Conservation (phyloP, 2,888 invertebrate species). For the Strigamia crassipes region DNA sequence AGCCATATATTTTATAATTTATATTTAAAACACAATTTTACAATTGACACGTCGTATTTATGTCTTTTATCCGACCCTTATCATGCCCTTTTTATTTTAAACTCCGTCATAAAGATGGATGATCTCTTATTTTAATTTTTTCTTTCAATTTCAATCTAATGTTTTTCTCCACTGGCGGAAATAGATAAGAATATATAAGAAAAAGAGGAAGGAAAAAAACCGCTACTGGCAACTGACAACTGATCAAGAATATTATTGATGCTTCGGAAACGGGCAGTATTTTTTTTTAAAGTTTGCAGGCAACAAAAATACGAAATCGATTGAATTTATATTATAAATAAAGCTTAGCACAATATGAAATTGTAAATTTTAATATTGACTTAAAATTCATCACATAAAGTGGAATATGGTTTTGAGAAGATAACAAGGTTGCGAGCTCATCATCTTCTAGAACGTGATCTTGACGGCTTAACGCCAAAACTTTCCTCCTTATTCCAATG, state of each 20-base stretch:
- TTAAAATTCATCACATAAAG: neutral
- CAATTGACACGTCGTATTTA: neutral
- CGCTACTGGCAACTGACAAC: conserved; percentile 28
- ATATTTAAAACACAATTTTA: neutral
- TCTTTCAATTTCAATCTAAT: conserved; percentile 40
- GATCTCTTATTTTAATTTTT: conserved; percentile 34
- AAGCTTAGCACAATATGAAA: neutral
- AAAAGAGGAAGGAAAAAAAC: neutral
- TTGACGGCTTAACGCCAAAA: conserved; percentile 40
- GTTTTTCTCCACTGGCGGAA: conserved; percentile 24
- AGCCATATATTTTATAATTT: neutral
- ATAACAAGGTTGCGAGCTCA: conserved; percentile 29
- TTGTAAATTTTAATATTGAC: neutral
- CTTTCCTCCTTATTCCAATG: conserved; percentile 10
- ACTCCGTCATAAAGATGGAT: conserved; percentile 35
- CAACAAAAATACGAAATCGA: neutral
- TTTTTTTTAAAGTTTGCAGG: neutral
- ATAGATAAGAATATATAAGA: neutral
- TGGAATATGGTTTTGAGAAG: neutral
- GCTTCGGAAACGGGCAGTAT: conserved; percentile 32
- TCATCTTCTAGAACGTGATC: conserved; percentile 36
- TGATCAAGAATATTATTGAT: conserved; percentile 42
- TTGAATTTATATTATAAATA: conserved; percentile 11
- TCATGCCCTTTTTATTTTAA: conserved; percentile 1
- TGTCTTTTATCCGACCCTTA: neutral